A percentile compares a stretch with the other conserved stretches of the same genome.
Evolutionary conservation across 2,113 vertebrate species (phyloP).

Genomic region (Colaptes auratus): DNA sequence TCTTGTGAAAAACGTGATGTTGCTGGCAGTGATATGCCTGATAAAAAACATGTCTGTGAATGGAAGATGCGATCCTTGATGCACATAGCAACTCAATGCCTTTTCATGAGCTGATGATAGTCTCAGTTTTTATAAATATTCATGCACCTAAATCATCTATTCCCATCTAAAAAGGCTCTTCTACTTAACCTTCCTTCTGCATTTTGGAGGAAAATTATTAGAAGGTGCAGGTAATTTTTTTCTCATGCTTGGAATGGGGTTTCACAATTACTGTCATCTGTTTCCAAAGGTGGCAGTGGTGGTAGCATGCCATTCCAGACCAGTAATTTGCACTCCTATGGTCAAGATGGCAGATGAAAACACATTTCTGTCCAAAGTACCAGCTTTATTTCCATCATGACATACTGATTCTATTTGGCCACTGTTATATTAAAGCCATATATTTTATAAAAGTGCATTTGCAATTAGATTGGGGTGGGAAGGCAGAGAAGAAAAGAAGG

Average conservation of each 20-base stretch:
- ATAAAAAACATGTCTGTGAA: not conserved
- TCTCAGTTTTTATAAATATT: not conserved
- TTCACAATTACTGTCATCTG: not conserved
- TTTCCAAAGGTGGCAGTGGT: not conserved
- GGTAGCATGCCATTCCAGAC: not conserved
- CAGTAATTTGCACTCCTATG: not conserved
- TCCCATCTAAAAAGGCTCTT: not conserved
- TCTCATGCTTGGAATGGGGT: not conserved
- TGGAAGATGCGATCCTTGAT: not conserved
- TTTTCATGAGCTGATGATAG: not conserved
- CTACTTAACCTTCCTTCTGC: not conserved
- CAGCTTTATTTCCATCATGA: not conserved
- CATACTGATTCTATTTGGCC: not conserved
- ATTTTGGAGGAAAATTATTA: not conserved
- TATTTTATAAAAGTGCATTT: not conserved
- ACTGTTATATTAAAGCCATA: not conserved
- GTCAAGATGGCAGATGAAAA: not conserved
- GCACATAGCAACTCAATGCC: not conserved
- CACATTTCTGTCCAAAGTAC: not conserved
- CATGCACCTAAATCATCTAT: not conserved
- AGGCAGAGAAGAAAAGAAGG: not conserved
- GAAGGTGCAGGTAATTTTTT: not conserved
- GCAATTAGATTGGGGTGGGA: not conserved
- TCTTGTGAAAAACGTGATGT: not conserved
- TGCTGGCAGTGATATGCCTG: not conserved